Evolutionary conservation across 2,797 vertebrate genomes (phyloP), one percentile per base, ranked within the genome.

Genomic region (Sylvilagus floridanus): DNA sequence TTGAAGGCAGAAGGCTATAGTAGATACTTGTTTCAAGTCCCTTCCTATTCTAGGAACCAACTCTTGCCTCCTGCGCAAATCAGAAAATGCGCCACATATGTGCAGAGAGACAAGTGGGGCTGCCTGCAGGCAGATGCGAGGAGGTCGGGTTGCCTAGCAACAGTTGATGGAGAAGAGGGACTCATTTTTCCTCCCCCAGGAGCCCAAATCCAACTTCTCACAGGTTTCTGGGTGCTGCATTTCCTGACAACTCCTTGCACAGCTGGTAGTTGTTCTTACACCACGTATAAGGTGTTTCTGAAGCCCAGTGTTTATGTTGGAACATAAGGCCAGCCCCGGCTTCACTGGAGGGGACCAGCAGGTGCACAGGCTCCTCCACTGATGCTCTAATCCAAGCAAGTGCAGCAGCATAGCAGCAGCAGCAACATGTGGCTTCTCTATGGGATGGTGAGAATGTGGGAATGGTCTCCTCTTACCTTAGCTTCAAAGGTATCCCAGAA

Each of bases 121-220:
- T 93, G 69, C 54, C 65, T 89, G 13, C 32, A 78, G 83, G 68
- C 5, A 71, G 65, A 85, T 7, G 47, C 21, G 84, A 52, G 81
- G 79, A 84, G 57, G 30, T 84, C 37, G 0, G 0, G 90, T 91
- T 97, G 78, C 89, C 79, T 93, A 93, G 95, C 83, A 95, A 91
- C 37, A 28, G 52, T 37, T 82, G 73, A 84, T 10, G 68, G 17
- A 7, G 62, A 77, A 26, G 13, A 73, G 17, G 30, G 66, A 78
- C 35, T 88, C 66, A 63, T 19, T 21, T 68, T 32, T 17, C 28
- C 79, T 83, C 88, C 26, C 71, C 11, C 62, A 90, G 50, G 52
- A 72, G 35, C 42, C 37, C 26, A 54, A 94, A 72, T 72, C 17
- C 12, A 88, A 71, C 37, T 75, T 78, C 71, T 94, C 37, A 93